Evolutionary conservation across 2,888 invertebrate genomes (phyloP).

Genomic region (Caenorhabditis sp.): DNA sequence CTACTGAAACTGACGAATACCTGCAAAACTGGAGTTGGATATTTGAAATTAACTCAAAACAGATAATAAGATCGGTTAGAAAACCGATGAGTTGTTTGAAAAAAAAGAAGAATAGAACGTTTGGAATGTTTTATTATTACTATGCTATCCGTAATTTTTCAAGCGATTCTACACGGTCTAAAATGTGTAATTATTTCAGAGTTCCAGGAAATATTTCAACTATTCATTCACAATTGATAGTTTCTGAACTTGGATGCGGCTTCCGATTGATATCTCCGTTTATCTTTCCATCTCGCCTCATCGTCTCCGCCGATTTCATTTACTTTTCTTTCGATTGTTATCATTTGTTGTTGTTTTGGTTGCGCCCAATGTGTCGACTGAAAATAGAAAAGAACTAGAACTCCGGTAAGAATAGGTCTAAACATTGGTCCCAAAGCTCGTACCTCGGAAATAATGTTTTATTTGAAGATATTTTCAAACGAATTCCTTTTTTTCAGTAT

Average conservation of each 20-base stretch:
- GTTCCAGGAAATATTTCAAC: background rate
- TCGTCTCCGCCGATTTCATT: background rate
- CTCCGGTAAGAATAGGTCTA: too few species aligned
- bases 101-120: background rate
- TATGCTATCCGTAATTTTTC: too few species aligned
- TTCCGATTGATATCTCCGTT: constrained; percentile 29
- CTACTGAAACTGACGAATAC: background rate
- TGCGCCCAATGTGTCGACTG: constrained; percentile 60
- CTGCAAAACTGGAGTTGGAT: background rate
- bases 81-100: background rate
- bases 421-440: too few species aligned
- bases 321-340: constrained; percentile 10
- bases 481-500: too few species aligned
- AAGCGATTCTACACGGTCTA: background rate
- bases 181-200: background rate
- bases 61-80: background rate
- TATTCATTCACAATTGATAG: constrained; percentile 16
- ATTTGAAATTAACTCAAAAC: background rate
- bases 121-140: background rate
- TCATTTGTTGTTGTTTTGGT: constrained; percentile 39
- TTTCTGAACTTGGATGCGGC: constrained; percentile 27
- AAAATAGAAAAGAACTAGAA: too few species aligned
- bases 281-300: constrained; percentile 21
- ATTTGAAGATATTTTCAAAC: too few species aligned
- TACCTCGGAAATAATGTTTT: too few species aligned